phyloP scores from a whole-genome alignment of 1,140 invertebrate species.

The Trinorchestia longiramus region DNA sequence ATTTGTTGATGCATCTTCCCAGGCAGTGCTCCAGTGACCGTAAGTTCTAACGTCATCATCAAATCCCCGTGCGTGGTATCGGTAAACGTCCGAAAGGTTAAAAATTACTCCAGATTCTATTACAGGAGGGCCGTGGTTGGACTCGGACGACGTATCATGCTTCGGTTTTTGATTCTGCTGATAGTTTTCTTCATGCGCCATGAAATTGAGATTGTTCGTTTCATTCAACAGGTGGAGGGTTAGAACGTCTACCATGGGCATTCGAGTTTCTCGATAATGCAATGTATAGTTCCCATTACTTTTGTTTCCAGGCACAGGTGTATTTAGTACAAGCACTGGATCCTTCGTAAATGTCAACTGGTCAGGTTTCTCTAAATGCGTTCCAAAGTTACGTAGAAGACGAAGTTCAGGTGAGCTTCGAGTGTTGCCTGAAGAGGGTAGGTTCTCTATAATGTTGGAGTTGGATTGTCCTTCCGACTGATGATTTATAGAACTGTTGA shows the following conservation, averaged over 20 bases:
- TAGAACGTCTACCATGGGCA: background rate
- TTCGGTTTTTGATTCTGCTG: conserved; percentile 2
- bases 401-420: background rate
- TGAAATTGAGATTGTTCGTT: background rate
- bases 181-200: background rate
- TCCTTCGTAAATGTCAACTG: background rate
- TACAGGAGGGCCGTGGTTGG: background rate
- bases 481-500: background rate
- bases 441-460: background rate
- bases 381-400: background rate
- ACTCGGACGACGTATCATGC: background rate
- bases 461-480: background rate
- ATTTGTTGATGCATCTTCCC: background rate
- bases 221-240: background rate
- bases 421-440: background rate
- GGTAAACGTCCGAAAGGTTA: background rate
- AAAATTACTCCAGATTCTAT: background rate
- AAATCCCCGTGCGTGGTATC: background rate
- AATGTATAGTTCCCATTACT: background rate
- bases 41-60: background rate
- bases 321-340: background rate
- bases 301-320: background rate
- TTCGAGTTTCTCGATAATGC: background rate
- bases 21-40: background rate
- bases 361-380: background rate